phyloP scores from a whole-genome alignment of 30 jellyfish, hydroid and myxozoan species.

The Aurelia sp. region DNA sequence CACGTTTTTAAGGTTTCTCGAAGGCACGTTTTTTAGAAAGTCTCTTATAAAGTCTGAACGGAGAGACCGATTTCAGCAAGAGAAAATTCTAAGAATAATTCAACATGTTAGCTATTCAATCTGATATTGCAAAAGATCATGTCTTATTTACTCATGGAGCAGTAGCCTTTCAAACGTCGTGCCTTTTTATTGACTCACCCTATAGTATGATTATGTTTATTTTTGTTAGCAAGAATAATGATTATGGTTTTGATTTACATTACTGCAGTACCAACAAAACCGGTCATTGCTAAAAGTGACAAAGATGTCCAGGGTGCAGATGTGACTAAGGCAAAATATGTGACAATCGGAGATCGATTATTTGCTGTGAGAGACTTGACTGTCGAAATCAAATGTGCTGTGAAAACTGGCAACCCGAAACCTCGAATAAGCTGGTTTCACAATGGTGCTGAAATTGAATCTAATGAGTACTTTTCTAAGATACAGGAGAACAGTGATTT shows the following conservation, averaged over 20 bases:
- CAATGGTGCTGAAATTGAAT: slow-evolving; percentile 59
- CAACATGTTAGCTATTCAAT: too few relatives aligned
- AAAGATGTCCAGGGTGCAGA: slow-evolving; percentile 53
- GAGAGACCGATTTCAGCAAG: too few relatives aligned
- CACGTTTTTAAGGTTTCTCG: too few relatives aligned
- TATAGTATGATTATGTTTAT: too few relatives aligned
- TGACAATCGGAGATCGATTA: slow-evolving; percentile 73
- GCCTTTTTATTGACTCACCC: background rate
- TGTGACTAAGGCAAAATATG: slow-evolving; percentile 41
- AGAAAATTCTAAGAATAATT: too few relatives aligned
- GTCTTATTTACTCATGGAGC: too few relatives aligned
- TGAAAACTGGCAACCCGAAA: slow-evolving; percentile 65
- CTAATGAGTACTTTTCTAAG: slow-evolving; percentile 33
- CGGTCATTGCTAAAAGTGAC: slow-evolving; percentile 32
- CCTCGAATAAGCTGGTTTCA: slow-evolving; percentile 78
- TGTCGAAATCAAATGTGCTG: slow-evolving; percentile 65
- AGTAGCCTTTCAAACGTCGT: too few relatives aligned
- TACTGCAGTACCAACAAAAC: slow-evolving; percentile 65
- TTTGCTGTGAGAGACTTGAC: slow-evolving; percentile 75
- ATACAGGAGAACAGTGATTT: slow-evolving; percentile 65
- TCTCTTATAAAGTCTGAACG: too few relatives aligned
- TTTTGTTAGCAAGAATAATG: too few relatives aligned
- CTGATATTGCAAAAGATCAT: too few relatives aligned
- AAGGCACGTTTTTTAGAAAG: too few relatives aligned
- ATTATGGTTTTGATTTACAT: background rate